Evolutionary conservation across 2,113 vertebrate species (phyloP).

Genomic region (Formicarius rufipectus): DNA sequence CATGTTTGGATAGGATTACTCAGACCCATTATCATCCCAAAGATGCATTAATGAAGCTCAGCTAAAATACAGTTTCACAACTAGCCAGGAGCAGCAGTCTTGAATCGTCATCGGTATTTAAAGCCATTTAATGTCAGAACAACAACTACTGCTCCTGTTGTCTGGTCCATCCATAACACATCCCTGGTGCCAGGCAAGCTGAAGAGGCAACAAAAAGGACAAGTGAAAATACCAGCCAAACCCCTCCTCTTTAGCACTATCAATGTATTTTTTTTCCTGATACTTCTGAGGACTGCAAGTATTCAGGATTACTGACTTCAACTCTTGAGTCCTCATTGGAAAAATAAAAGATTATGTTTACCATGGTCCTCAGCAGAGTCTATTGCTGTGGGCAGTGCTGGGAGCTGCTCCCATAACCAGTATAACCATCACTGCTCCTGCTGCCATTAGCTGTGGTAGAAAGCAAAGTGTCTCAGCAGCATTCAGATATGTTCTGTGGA

Average conservation of each 20-base stretch:
- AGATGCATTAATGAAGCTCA: not conserved
- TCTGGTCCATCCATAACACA: accelerated
- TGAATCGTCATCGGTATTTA: not conserved
- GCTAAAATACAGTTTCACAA: not conserved
- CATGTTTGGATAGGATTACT: accelerated
- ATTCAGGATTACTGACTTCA: not conserved
- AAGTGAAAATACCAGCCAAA: not conserved
- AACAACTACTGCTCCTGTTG: not conserved
- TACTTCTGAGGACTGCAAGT: not conserved
- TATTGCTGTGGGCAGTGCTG: not conserved
- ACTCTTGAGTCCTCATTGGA: no score
- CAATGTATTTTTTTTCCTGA: not conserved
- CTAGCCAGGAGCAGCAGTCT: not conserved
- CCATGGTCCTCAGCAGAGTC: accelerated
- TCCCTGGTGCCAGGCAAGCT: accelerated
- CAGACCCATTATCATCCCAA: not conserved
- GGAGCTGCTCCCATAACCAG: not conserved
- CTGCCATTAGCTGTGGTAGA: not conserved
- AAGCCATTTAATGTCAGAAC: not conserved
- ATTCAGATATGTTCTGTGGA: not conserved
- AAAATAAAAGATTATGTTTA: not conserved
- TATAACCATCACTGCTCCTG: accelerated
- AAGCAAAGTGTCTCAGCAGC: not conserved
- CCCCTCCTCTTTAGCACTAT: not conserved
- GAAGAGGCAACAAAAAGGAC: not conserved